These are phyloP conservation scores for Ciconia nigra DNA, from an alignment of 2,797 vertebrate species.

Conservation along the genomic window DNA sequence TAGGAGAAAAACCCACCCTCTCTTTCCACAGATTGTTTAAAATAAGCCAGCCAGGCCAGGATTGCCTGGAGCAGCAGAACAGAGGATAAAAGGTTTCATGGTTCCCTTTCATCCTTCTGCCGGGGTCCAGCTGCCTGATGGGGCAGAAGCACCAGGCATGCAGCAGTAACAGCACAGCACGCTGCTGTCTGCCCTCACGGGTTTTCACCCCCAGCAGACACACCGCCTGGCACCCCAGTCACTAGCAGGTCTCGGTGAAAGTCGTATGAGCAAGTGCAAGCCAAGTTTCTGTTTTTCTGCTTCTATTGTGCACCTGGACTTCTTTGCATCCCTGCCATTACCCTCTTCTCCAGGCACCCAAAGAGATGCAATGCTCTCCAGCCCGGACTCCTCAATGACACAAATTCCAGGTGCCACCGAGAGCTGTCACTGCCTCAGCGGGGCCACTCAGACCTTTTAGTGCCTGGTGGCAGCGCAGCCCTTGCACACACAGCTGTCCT, in stretches of 20 bases:
- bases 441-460: background rate
- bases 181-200: background rate
- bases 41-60: background rate
- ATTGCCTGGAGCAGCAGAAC: conserved; percentile 25
- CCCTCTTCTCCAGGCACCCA: background rate
- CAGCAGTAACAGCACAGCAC: background rate
- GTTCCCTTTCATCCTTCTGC: background rate
- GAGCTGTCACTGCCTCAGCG: background rate
- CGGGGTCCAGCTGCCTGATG: background rate
- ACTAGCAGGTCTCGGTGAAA: background rate
- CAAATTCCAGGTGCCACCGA: background rate
- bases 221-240: background rate
- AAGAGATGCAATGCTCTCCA: background rate
- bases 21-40: background rate
- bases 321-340: background rate
- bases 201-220: background rate
- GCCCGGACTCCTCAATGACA: fast-evolving
- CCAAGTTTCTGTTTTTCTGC: background rate
- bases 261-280: background rate
- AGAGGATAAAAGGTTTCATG: conserved; percentile 1
- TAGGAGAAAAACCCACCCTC: background rate
- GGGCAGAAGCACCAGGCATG: background rate
- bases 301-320: background rate
- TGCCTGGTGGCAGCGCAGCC: background rate
- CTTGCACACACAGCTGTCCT: background rate